These are phyloP conservation scores for Lamellibrachia columna DNA, from an alignment of 2,888 invertebrate species.

Conservation along the genomic window DNA sequence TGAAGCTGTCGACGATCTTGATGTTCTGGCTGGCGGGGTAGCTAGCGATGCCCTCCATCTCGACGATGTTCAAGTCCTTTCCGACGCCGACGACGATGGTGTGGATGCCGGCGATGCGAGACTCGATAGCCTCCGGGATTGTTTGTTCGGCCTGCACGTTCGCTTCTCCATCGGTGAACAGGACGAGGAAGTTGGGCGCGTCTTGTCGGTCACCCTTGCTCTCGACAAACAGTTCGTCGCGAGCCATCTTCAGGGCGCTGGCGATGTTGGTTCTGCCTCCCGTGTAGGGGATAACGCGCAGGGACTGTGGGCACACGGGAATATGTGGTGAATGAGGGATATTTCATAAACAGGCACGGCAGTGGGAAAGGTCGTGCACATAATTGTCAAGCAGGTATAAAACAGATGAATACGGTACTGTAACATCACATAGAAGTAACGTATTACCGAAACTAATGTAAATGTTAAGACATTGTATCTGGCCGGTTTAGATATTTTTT, in stretches of 20 bases:
- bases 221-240: background rate
- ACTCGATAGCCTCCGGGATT: slow-evolving; percentile 34
- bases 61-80: slow-evolving; percentile 30
- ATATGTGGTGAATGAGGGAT: too few species aligned
- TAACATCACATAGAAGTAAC: too few species aligned
- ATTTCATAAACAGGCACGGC: too few species aligned
- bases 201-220: slow-evolving; percentile 31
- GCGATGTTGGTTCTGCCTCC: slow-evolving; percentile 29
- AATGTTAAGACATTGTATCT: too few species aligned
- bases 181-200: slow-evolving; percentile 31
- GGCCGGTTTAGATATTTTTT: too few species aligned
- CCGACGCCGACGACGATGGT: slow-evolving; percentile 29
- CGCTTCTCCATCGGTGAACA: slow-evolving; percentile 37
- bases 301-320: background rate
- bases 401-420: too few species aligned
- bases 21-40: slow-evolving; percentile 32
- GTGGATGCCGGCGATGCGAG: slow-evolving; percentile 28
- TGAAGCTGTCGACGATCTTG: slow-evolving; percentile 28
- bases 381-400: too few species aligned
- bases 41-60: slow-evolving; percentile 28
- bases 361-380: too few species aligned
- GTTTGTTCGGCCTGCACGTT: slow-evolving; percentile 31
- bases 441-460: too few species aligned
- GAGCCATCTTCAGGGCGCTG: slow-evolving; percentile 21
- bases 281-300: slow-evolving; percentile 19